Base-by-base conservation (phyloP, 2,797 vertebrate species). In the Arnoldichthys spilopterus region DNA sequence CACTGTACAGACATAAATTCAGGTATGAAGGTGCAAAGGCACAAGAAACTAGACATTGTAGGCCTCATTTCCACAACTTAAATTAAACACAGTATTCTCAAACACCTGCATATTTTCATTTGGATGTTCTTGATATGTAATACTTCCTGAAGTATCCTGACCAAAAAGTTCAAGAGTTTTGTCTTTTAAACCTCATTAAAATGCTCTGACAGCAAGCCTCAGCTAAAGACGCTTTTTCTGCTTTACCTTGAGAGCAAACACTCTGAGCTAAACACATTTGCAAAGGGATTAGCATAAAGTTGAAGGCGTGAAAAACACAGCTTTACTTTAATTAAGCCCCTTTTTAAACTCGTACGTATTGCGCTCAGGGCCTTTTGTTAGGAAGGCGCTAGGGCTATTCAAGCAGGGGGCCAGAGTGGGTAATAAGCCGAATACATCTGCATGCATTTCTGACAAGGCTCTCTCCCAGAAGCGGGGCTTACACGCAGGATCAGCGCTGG, bases 381-480 rank as follows among this genome's bases (percentile, higher is more conserved):
- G 61, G 61, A 53, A 77, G 54, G 72, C 64, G 74, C 74, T 58
- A 78, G 53, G 53, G 71, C 71, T 76, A 66, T 76, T 81, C 37
- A 58, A 61, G 64, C 77, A 78, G 75, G 24, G 70, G 75, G 63
- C 70, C 79, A 82, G 66, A 67, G 67, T 54, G 54, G 59, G 61
- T 71, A 82, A 81, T 80, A 76, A 59, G 40, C 34, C 26, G 82
- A 74, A 83, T 82, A 76, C 69, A 85, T 86, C 74, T 83, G 80
- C 83, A 83, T 86, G 76, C 30, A 82, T 83, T 82, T 71, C 26
- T 49, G 56, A 43, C 69, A 77, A 58, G 67, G 54, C 53, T 43
- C 30, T 82, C 80, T 76, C 71, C 58, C 63, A 75, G 67, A 83
- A 56, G 58, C 54, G 64, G 64, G 70, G 72, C 69, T 81, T 77